phyloP scores from a whole-genome alignment of 2,797 vertebrate species.

The Uromys caudimaculatus region DNA sequence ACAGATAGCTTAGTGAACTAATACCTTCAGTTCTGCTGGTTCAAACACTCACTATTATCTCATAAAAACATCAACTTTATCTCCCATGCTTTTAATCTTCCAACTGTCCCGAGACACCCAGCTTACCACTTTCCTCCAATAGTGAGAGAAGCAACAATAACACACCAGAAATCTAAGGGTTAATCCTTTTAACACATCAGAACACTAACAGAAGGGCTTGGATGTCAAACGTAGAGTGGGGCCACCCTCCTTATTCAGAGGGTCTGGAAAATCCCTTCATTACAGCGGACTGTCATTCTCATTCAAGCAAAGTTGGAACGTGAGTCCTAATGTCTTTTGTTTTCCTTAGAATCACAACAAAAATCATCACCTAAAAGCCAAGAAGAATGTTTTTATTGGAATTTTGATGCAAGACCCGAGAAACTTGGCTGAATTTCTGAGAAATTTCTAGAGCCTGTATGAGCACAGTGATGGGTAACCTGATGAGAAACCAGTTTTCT shows the following conservation, averaged over 20 bases:
- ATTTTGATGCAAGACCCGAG: constrained; percentile 34
- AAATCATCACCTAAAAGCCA: constrained; percentile 24
- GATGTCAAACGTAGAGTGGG: background rate
- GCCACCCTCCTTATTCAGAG: background rate
- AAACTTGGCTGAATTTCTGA: background rate
- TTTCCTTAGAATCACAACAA: constrained; percentile 37
- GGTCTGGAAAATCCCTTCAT: background rate
- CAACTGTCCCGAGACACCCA: background rate
- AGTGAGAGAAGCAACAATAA: constrained; percentile 8
- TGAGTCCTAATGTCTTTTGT: background rate
- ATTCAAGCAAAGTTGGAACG: background rate
- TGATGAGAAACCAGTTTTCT: background rate
- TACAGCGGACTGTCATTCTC: background rate
- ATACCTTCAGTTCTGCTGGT: background rate
- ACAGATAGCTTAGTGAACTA: background rate
- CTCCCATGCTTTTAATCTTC: background rate
- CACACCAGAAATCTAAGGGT: background rate
- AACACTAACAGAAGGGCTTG: background rate
- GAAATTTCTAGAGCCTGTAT: background rate
- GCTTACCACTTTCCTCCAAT: background rate
- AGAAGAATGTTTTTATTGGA: background rate
- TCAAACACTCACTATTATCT: background rate
- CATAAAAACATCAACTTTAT: background rate
- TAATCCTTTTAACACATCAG: background rate
- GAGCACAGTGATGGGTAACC: background rate